A percentile compares a stretch with the other conserved stretches of the same genome.
Conservation (phyloP, 2,797 vertebrate species). For the Lophotriccus pileatus region DNA sequence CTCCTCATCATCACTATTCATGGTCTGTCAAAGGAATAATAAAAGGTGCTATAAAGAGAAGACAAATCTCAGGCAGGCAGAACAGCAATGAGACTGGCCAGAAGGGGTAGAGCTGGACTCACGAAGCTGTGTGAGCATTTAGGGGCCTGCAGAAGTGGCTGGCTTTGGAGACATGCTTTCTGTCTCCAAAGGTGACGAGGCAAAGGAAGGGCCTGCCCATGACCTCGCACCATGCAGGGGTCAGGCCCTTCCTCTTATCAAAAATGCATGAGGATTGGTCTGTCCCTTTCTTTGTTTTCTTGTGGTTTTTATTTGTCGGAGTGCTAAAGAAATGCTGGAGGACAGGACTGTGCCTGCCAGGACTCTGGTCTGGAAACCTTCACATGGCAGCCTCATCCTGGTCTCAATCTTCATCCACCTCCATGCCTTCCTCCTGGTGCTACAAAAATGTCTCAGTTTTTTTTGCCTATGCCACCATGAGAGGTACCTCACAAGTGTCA, state of each 20-base stretch:
- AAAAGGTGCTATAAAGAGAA: slow-evolving; percentile 51
- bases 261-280: background rate
- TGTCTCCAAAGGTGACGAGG: slow-evolving; percentile 19
- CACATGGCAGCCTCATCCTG: background rate
- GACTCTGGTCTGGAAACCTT: background rate
- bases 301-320: background rate
- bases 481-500: background rate
- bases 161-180: background rate
- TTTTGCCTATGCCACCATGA: background rate
- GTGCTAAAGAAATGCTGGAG: background rate
- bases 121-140: background rate
- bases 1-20: slow-evolving; percentile 43
- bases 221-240: background rate
- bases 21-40: slow-evolving; percentile 45
- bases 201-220: background rate
- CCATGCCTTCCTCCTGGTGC: background rate
- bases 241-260: slow-evolving; percentile 4
- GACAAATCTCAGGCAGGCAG: slow-evolving; percentile 24
- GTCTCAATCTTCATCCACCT: background rate
- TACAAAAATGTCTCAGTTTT: accelerated
- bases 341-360: background rate
- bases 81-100: background rate
- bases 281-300: background rate
- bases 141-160: background rate
- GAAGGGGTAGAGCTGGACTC: slow-evolving; percentile 1